A percentile compares a stretch with the other conserved stretches of the same genome.
phyloP scores from a whole-genome alignment of 2,113 vertebrate species.

The Anser cygnoides region DNA sequence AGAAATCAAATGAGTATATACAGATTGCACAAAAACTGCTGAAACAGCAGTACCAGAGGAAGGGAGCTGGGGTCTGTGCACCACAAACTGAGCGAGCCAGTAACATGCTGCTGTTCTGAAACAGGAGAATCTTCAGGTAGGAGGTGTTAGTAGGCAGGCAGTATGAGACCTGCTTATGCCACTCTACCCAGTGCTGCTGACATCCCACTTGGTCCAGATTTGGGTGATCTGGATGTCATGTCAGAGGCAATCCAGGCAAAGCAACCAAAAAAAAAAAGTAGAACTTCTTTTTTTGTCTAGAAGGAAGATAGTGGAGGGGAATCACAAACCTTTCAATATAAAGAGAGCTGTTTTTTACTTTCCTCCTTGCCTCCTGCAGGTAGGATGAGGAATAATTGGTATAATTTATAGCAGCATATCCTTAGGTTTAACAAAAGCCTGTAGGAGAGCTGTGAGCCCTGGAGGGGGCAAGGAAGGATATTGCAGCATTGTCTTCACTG shows the following conservation, averaged over 20 bases:
- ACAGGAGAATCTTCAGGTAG: constrained; percentile 53
- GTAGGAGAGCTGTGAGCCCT: background rate
- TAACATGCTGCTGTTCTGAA: constrained; percentile 48
- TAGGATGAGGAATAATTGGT: background rate
- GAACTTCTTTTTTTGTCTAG: constrained; percentile 29
- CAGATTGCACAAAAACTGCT: constrained; percentile 46
- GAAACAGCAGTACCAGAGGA: constrained; percentile 20
- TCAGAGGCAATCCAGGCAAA: constrained; percentile 51
- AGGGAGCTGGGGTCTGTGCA: background rate
- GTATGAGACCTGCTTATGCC: constrained; percentile 29
- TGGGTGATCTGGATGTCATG: constrained; percentile 39
- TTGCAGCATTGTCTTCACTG: background rate
- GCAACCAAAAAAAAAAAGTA: constrained; percentile 10
- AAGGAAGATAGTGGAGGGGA: constrained; percentile 6
- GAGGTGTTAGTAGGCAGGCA: constrained; percentile 55
- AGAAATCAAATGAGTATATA: constrained; percentile 25
- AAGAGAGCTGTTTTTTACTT: background rate
- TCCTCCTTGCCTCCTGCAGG: background rate
- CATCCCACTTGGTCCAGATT: constrained; percentile 59
- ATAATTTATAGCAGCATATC: background rate
- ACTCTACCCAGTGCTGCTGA: background rate
- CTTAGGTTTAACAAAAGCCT: background rate
- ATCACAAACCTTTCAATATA: background rate
- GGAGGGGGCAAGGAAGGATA: background rate
- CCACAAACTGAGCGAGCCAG: constrained; percentile 51